phyloP scores from a whole-genome alignment of 2,113 vertebrate species.

The Lipophrys pholis region DNA sequence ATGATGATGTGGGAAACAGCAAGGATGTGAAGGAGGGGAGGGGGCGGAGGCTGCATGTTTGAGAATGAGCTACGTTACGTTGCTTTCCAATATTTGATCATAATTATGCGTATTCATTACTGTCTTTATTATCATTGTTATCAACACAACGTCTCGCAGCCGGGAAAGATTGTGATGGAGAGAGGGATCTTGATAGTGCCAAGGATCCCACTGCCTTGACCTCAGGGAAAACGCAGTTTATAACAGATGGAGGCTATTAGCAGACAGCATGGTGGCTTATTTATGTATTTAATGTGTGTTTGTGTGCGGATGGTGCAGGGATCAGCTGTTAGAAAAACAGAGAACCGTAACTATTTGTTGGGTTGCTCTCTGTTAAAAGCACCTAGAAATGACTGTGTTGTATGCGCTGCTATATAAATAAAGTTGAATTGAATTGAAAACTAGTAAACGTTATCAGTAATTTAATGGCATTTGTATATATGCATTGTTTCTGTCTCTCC shows the following conservation, averaged over 20 bases:
- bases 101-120: not conserved
- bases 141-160: not conserved
- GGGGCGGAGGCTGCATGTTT: not conserved
- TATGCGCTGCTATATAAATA: too few species aligned
- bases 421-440: too few species aligned
- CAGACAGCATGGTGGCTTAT: conserved; percentile 31
- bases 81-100: conserved; percentile 4
- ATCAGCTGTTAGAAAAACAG: conserved; percentile 13
- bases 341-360: too few species aligned
- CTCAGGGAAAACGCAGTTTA: conserved; percentile 37
- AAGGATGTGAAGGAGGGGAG: not conserved
- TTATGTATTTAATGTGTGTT: conserved; percentile 25
- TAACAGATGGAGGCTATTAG: conserved; percentile 61
- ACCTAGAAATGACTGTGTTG: too few species aligned
- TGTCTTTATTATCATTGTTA: not conserved
- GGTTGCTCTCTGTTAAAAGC: too few species aligned
- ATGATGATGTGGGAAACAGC: conserved; percentile 44
- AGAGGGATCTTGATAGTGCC: not conserved
- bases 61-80: not conserved
- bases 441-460: not conserved
- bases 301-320: conserved; percentile 7
- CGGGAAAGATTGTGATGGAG: conserved; percentile 4
- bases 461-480: too few species aligned
- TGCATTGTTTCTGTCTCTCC: too few species aligned
- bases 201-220: conserved; percentile 34